Evolutionary conservation across 1,140 invertebrate species (phyloP).

Genomic region (Aphaenogaster ashmeadi): DNA sequence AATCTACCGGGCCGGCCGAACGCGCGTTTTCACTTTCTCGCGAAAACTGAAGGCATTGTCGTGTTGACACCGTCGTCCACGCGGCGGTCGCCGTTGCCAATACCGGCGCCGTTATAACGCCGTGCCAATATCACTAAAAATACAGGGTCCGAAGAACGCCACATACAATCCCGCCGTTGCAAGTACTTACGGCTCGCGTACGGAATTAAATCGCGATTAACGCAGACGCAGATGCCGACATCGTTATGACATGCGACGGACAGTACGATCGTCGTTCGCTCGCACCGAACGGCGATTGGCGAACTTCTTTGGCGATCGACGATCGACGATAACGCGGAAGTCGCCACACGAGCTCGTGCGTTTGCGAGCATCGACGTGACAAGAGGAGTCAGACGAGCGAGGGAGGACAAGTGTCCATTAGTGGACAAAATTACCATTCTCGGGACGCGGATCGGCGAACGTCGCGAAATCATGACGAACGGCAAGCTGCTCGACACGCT

Average conservation of each 20-base stretch:
- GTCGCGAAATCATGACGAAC: slow-evolving; percentile 7
- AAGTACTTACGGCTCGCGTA: slow-evolving; percentile 39
- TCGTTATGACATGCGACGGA: neutral
- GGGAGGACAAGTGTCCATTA: neutral
- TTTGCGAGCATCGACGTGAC: neutral
- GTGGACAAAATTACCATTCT: slow-evolving; percentile 41
- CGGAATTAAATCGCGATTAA: slow-evolving; percentile 74
- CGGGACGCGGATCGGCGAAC: neutral
- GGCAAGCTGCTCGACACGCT: neutral
- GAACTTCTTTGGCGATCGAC: neutral
- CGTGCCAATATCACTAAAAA: slow-evolving; percentile 79
- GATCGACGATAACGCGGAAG: neutral
- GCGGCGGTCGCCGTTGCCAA: slow-evolving; percentile 19
- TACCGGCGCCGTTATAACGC: slow-evolving; percentile 25
- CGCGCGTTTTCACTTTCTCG: neutral
- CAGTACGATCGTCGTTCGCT: neutral
- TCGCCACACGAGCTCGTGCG: too few relatives aligned
- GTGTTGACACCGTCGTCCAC: slow-evolving; percentile 7
- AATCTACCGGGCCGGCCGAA: neutral
- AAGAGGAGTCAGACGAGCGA: neutral
- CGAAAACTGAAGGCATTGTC: slow-evolving; percentile 40
- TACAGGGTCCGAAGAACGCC: slow-evolving; percentile 51
- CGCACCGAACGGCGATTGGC: neutral
- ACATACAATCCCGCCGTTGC: slow-evolving; percentile 11
- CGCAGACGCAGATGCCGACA: neutral